Conservation (phyloP, 2,113 vertebrate genomes). For the Myocastor coypus region DNA sequence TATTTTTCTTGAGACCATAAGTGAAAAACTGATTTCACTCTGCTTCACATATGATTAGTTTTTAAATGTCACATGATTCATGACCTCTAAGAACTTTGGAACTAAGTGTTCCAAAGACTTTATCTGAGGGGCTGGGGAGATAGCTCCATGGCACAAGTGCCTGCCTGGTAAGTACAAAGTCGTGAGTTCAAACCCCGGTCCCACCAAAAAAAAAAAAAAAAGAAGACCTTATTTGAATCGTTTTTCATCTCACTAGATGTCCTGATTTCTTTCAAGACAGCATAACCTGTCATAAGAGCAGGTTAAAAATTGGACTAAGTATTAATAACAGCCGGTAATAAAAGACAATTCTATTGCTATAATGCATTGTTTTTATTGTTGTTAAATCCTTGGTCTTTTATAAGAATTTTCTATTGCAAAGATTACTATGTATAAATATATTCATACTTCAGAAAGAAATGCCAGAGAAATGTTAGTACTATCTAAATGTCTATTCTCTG, state of each 20-base stretch:
- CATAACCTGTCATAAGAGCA: not conserved
- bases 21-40: conserved; percentile 7
- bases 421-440: not conserved
- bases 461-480: not conserved
- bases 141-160: no score
- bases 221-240: not conserved
- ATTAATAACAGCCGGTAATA: not conserved
- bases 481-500: not conserved
- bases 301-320: not conserved
- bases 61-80: not conserved
- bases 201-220: no score
- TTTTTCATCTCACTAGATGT: conserved; percentile 28
- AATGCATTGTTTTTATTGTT: not conserved
- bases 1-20: not conserved
- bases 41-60: not conserved
- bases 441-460: conserved; percentile 16
- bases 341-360: not conserved
- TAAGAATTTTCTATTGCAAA: not conserved
- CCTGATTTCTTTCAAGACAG: not conserved
- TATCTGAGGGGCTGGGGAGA: no score
- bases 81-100: not conserved
- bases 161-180: no score
- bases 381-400: not conserved
- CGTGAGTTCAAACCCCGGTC: no score
- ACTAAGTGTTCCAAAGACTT: not conserved